Percentiles rank a stretch among this genome's conserved stretches.
Conservation (phyloP, 2,113 vertebrate genomes). For the Calidris pugnax region DNA sequence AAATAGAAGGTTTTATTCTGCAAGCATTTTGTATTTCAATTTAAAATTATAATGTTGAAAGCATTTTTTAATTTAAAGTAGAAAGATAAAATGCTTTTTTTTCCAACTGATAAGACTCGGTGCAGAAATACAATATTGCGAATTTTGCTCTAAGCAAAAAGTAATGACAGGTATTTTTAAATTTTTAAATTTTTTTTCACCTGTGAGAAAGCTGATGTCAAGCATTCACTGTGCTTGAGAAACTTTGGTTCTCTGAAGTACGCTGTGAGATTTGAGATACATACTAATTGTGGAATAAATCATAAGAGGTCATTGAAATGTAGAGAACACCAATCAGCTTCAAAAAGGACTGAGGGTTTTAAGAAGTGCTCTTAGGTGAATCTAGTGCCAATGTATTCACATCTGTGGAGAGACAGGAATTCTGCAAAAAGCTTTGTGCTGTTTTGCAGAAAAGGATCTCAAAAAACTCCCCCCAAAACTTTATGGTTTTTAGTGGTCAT, state of each 20-base stretch:
- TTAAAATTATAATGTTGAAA: background rate
- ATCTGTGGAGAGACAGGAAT: background rate
- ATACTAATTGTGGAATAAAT: slow-evolving; percentile 11
- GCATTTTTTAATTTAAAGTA: slow-evolving; percentile 2
- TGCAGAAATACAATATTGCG: background rate
- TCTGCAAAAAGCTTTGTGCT: background rate
- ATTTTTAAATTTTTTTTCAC: background rate
- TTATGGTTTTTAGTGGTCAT: background rate
- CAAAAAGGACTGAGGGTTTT: background rate
- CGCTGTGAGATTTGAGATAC: background rate
- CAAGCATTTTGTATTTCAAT: background rate
- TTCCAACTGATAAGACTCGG: background rate
- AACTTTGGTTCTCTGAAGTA: background rate
- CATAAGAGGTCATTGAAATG: background rate
- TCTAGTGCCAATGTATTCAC: background rate
- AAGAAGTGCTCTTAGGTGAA: background rate
- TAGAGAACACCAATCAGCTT: background rate
- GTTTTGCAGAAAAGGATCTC: background rate
- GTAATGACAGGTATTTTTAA: background rate
- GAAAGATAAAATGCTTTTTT: background rate
- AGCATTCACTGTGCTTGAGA: background rate
- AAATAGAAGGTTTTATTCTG: background rate
- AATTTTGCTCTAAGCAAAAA: slow-evolving; percentile 1
- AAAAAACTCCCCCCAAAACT: background rate
- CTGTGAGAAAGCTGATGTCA: background rate